Percentiles rank a stretch among this genome's conserved stretches.
Evolutionary conservation across 92 coral and sea anemone genomes (phyloP).

Genomic region (Virgularia gustaviana): DNA sequence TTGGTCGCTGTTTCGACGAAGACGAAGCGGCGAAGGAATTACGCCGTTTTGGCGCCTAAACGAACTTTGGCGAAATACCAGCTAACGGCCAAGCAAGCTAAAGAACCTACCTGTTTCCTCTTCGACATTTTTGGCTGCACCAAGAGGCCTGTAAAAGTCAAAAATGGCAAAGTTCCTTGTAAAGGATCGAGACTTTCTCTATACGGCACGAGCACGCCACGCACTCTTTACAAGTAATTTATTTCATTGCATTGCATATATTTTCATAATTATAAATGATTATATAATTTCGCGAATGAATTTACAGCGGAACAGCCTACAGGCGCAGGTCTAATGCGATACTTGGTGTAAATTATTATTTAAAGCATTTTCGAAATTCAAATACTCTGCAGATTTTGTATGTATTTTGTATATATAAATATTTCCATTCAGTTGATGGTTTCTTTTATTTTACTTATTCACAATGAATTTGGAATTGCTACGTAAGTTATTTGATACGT

Average conservation of each 20-base stretch:
- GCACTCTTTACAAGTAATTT: background rate
- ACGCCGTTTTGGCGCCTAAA: conserved; percentile 18
- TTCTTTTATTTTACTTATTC: background rate
- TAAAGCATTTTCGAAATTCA: too few relatives aligned
- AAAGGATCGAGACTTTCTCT: background rate
- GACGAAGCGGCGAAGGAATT: background rate
- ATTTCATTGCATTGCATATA: background rate
- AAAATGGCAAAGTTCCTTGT: background rate
- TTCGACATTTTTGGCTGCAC: conserved; percentile 16
- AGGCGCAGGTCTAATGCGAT: too few relatives aligned
- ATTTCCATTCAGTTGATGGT: too few relatives aligned
- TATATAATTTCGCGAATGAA: background rate
- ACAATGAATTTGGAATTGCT: conserved; percentile 89
- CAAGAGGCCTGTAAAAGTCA: background rate
- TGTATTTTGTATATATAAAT: too few relatives aligned
- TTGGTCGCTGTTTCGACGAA: conserved; percentile 40
- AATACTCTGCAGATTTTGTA: too few relatives aligned
- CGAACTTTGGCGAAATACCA: background rate
- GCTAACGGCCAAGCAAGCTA: background rate
- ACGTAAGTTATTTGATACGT: conserved; percentile 91
- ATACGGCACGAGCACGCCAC: conserved; percentile 8
- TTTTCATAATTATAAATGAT: background rate
- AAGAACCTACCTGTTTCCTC: conserved; percentile 28
- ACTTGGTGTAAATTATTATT: too few relatives aligned
- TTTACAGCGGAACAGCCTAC: too few relatives aligned